Base-by-base conservation (phyloP, 2,797 vertebrate species). In the Channallabes apus region DNA sequence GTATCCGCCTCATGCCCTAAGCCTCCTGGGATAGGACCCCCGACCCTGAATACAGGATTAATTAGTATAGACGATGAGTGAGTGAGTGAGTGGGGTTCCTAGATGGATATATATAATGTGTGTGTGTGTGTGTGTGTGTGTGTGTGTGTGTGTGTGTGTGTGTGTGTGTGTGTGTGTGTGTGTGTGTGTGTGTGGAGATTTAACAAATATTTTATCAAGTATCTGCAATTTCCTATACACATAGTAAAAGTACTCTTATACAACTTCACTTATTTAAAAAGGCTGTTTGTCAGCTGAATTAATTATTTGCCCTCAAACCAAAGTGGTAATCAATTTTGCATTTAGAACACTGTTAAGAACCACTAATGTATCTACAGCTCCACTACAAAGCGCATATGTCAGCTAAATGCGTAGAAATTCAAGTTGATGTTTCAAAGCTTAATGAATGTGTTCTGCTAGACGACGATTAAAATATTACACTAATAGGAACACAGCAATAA, bases 231-330 rank as follows among this genome's bases (percentile, higher is more conserved):
- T 79, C 1, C 35, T 78, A 29, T 5, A 58, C 24, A 8, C 71
- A 54, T 3, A 27, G 24, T 51, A 51, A 51, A 73, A 27, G 27
- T 76, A 12, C 61, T 38, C 32, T n/a, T 24, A 79, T 77, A 22
- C 56, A 32, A 32, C 27, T 15, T 61, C 32, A 78, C 22, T 78
- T 38, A 61, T 79, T 61, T 78, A 62, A 62, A 59, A 79, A 62
- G 35, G 12, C 24, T 38, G 12, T 62, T 78, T 78, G 58, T 62
- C 80, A 81, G 65, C 46, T 58, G n/a, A 82, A 71, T 58, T 71
- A 24, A 46, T 69, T 32, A 32, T n/a, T 62, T 79, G 35, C 77
- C 35, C 22, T 79, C 22, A n/a, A 79, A 62, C 22, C 24, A 24
- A 61, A 77, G 29, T 35, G 20, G 12, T n/a, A 41, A 62, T 41